Evolutionary conservation across 1,140 invertebrate genomes (phyloP).

Genomic region (Aphidius ervi): DNA sequence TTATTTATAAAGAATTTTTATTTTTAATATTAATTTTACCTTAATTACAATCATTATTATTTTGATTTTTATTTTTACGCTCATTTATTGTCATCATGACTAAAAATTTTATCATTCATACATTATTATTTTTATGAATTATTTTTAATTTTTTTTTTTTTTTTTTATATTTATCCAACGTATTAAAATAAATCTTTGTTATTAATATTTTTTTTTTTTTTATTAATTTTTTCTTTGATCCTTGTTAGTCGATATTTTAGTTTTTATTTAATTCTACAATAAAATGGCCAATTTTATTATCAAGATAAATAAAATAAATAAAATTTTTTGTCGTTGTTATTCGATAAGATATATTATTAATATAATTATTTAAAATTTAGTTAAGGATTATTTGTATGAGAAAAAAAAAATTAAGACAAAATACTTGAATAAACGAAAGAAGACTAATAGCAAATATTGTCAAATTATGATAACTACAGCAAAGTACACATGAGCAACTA

Average conservation of each 20-base stretch:
- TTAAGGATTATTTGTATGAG: not conserved
- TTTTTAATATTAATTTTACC: slow-evolving; percentile 4
- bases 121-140: not conserved
- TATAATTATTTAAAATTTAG: not conserved
- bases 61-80: slow-evolving; percentile 6
- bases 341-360: too few species aligned
- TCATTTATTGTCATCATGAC: slow-evolving; percentile 3
- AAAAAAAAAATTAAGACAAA: not conserved
- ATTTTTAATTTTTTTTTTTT: not conserved
- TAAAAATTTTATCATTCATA: not conserved
- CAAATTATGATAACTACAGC: slow-evolving; percentile 6
- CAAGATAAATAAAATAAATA: not conserved
- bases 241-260: slow-evolving; percentile 6
- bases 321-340: not conserved
- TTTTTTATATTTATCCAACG: not conserved
- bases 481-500: slow-evolving; percentile 17
- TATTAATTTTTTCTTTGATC: not conserved
- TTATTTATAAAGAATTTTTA: slow-evolving; percentile 16
- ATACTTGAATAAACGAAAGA: slow-evolving; percentile 1
- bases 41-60: slow-evolving; percentile 1
- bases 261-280: not conserved
- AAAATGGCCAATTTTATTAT: slow-evolving; percentile 13
- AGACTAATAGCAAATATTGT: slow-evolving; percentile 5
- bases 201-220: not conserved
- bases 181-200: slow-evolving; percentile 18